Conservation (phyloP, 2,797 vertebrate genomes). For the Astyanax mexicanus region DNA sequence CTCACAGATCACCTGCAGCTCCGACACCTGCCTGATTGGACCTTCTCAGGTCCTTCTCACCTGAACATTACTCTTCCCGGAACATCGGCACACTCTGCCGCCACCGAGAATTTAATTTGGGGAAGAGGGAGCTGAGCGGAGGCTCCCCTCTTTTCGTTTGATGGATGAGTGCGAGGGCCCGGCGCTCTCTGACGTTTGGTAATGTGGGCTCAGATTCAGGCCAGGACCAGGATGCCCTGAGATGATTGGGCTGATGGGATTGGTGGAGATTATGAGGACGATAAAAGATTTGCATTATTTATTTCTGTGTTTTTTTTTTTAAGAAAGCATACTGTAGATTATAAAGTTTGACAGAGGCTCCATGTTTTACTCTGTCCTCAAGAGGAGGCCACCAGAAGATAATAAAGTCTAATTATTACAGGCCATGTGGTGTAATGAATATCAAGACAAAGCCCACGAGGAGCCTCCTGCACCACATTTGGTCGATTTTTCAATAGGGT, state of each 20-base stretch:
- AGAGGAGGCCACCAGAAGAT: background rate
- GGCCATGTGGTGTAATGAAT: background rate
- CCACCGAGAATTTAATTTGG: slow-evolving; percentile 74
- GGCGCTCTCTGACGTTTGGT: slow-evolving; percentile 58
- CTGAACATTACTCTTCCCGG: slow-evolving; percentile 61
- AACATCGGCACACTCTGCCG: slow-evolving; percentile 61
- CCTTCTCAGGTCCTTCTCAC: slow-evolving; percentile 60
- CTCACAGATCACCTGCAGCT: slow-evolving; percentile 64
- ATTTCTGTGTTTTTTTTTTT: background rate
- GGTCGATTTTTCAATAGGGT: background rate
- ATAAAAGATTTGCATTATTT: background rate
- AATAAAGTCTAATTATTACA: background rate
- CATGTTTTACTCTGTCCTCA: background rate
- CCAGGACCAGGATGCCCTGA: slow-evolving; percentile 58
- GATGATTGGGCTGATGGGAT: slow-evolving; percentile 53
- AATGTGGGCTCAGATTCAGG: slow-evolving; percentile 54
- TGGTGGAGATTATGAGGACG: background rate
- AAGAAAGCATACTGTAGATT: slow-evolving; percentile 8
- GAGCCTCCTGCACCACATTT: background rate
- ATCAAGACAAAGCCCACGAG: background rate
- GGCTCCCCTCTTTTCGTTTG: slow-evolving; percentile 65
- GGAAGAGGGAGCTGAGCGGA: slow-evolving; percentile 60
- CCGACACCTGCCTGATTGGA: slow-evolving; percentile 64
- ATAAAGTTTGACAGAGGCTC: slow-evolving; percentile 1
- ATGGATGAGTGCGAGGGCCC: slow-evolving; percentile 68